Base-by-base conservation (phyloP, 2,888 invertebrate species). In the Spicauda simplicius region DNA sequence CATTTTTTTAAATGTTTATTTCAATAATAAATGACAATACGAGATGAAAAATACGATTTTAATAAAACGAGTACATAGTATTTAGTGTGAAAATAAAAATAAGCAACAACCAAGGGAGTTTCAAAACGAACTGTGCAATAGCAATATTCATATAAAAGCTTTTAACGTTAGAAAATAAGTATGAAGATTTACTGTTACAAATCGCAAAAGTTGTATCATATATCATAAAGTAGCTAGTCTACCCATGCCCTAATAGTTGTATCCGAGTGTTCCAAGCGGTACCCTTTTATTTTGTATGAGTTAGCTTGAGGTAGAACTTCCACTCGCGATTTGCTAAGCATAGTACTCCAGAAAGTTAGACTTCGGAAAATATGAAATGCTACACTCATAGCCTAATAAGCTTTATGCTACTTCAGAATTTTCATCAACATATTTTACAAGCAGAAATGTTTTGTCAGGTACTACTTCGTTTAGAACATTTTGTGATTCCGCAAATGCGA, bases 271-370 rank as follows among this genome's bases (percentile, higher is more conserved):
- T 57, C 18, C 41, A 16, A 48, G 48, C 48, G 16, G 48, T 48
- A n/a, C 48, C 48, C 16, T 48, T 48, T 48, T 48, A 48, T 48
- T 48, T 41, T n/a, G 33, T 56, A 56, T 16, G 33, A 56, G 16
- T 37, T 19, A 57, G 19, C 37, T 57, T 14, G 37, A 12, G 19
- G 19, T 14, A 57, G 19, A 37, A 57, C 19, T 41, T 12, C 16
- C 19, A 19, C 56, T 18, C 37, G 56, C 56, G 12, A 19, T 41
- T 57, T n/a, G 7, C 37, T 19, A 18, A 25, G 56, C 56, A 8
- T 11, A 11, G 6, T 45, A 48, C 48, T 48, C 6, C 16, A 16
- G 48, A 4, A 48, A 12, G 48, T 48, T n/a, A n/a, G 6, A 5
- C 48, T 48, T 48, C 16, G 41, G 14, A 12, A 48, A 48, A 48